Percentiles rank a stretch among this genome's conserved stretches.
These are phyloP conservation scores for Trinorchestia longiramus DNA, from an alignment of 1,140 invertebrate species.

Conservation along the genomic window DNA sequence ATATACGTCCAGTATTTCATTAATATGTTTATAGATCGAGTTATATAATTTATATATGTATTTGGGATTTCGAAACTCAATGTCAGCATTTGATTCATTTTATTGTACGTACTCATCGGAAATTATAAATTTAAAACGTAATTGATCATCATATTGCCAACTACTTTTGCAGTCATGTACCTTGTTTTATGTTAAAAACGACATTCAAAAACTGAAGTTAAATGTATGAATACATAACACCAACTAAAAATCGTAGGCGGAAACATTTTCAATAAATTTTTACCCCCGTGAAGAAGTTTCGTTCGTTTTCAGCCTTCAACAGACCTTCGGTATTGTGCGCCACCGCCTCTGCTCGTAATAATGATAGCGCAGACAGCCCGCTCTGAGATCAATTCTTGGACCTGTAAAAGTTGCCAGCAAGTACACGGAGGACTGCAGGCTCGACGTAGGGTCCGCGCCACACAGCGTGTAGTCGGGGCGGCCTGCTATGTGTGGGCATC, in stretches of 20 bases:
- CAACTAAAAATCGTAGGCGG: background rate
- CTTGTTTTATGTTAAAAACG: background rate
- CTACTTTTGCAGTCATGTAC: background rate
- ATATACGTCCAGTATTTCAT: too few relatives aligned
- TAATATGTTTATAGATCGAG: too few relatives aligned
- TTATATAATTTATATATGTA: too few relatives aligned
- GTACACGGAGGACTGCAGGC: background rate
- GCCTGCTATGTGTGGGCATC: slow-evolving; percentile 35
- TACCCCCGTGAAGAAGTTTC: background rate
- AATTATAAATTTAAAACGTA: background rate
- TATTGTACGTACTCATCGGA: background rate
- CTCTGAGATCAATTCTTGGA: background rate
- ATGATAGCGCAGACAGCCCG: background rate
- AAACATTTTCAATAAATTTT: background rate
- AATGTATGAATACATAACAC: background rate
- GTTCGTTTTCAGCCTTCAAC: background rate
- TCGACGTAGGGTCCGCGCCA: slow-evolving; percentile 13
- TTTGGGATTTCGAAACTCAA: background rate
- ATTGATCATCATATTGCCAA: background rate
- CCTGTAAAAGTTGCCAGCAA: slow-evolving; percentile 6
- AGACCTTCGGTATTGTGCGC: background rate
- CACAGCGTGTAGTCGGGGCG: background rate
- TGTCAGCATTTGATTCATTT: background rate
- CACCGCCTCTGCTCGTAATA: background rate
- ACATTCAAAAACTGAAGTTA: background rate